Evolutionary conservation across 2,888 invertebrate genomes (phyloP).

Genomic region (Hypolimnas misippus): DNA sequence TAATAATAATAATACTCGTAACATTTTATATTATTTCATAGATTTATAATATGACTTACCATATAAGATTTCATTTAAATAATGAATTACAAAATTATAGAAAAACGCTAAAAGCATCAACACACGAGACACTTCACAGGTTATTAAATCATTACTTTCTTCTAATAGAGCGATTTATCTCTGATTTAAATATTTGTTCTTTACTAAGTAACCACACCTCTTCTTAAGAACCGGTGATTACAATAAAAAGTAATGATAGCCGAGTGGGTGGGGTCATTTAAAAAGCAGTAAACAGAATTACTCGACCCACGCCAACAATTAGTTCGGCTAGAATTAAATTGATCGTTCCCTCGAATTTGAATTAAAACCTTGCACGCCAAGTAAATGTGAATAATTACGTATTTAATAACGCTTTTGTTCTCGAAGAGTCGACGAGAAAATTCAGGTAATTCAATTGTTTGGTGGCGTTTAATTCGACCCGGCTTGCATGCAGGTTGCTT

Average conservation of each 20-base stretch:
- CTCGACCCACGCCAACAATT: constrained; percentile 80
- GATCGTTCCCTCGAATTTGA: constrained; percentile 69
- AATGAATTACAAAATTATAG: too few relatives aligned
- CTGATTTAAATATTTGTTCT: constrained; percentile 21
- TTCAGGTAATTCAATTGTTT: constrained; percentile 84
- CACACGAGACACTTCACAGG: neutral
- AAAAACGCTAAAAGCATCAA: neutral
- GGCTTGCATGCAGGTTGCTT: constrained; percentile 67
- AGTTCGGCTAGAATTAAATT: constrained; percentile 82
- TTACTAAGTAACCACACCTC: constrained; percentile 44
- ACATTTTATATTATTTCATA: too few relatives aligned
- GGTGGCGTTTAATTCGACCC: constrained; percentile 77
- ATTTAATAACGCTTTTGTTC: constrained; percentile 84
- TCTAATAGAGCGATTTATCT: constrained; percentile 20
- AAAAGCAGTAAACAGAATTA: constrained; percentile 83
- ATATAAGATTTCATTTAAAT: too few relatives aligned
- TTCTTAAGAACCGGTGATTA: constrained; percentile 45
- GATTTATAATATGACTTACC: too few relatives aligned
- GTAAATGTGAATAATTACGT: constrained; percentile 83
- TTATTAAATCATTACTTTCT: neutral
- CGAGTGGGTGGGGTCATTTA: constrained; percentile 79
- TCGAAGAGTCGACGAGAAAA: constrained; percentile 76
- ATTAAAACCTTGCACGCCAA: constrained; percentile 79
- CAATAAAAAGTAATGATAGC: constrained; percentile 56
- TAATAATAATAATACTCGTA: too few relatives aligned